Conservation (phyloP, 2,113 vertebrate genomes). For the Rhea americana region DNA sequence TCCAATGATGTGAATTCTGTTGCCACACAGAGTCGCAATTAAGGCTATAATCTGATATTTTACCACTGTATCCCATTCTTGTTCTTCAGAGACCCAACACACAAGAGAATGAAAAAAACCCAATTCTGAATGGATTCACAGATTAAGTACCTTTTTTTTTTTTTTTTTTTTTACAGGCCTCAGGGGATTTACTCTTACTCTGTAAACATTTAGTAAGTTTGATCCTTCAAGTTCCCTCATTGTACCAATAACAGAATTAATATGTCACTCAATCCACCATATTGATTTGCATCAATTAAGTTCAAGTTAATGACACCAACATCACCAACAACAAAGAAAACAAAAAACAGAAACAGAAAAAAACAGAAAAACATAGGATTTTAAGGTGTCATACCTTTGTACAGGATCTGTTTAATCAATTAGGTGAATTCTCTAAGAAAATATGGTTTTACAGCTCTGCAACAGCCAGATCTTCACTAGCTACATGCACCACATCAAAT, state of each 20-base stretch:
- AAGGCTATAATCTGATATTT: conserved; percentile 63
- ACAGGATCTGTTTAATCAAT: background rate
- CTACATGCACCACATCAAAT: background rate
- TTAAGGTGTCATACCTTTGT: background rate
- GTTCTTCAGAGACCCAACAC: conserved; percentile 68
- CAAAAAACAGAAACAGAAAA: background rate
- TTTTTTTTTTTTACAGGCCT: background rate
- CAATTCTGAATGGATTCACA: conserved; percentile 26
- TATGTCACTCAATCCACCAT: conserved; percentile 1
- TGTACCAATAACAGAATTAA: conserved; percentile 50
- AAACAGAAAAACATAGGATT: background rate
- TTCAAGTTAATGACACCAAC: conserved; percentile 35
- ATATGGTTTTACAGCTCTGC: background rate
- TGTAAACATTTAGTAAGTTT: conserved; percentile 59
- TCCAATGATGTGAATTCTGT: conserved; percentile 59
- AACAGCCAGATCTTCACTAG: background rate
- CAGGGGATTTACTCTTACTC: conserved; percentile 34
- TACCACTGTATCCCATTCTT: conserved; percentile 28
- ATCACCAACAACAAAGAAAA: background rate
- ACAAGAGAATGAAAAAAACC: conserved; percentile 61
- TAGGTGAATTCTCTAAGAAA: background rate
- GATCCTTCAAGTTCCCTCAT: conserved; percentile 44
- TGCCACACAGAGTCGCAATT: conserved; percentile 63
- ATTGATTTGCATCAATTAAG: conserved; percentile 22
- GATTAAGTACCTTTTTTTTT: background rate